phyloP scores from a whole-genome alignment of 2,113 vertebrate genomes.

The Melospiza melodia region DNA sequence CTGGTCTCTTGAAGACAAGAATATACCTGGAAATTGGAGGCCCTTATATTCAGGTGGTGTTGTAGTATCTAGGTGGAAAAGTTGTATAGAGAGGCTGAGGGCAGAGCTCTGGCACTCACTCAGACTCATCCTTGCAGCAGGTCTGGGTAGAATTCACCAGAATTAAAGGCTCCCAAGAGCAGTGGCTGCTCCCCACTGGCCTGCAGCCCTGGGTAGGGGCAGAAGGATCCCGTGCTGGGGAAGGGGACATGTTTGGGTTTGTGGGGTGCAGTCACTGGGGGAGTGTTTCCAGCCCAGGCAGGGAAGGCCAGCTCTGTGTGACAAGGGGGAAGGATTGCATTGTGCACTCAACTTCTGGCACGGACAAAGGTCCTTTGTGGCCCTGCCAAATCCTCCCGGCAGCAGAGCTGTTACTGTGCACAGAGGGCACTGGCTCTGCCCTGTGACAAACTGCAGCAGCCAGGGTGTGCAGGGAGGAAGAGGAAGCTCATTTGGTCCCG shows the following conservation, averaged over 20 bases:
- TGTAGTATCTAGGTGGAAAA: not conserved
- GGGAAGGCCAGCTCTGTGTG: not conserved
- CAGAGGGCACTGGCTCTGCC: conserved; percentile 41
- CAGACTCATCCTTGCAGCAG: not conserved
- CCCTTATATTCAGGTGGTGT: not conserved
- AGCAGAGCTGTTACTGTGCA: not conserved
- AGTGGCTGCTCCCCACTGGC: accelerated
- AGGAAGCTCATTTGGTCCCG: not conserved
- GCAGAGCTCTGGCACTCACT: not conserved
- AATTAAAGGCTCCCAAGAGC: not conserved
- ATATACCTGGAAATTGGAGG: not conserved
- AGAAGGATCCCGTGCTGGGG: accelerated
- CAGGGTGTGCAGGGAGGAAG: not conserved
- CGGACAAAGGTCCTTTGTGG: conserved; percentile 58
- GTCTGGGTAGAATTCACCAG: not conserved
- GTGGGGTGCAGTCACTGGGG: not conserved
- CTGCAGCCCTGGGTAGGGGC: not conserved
- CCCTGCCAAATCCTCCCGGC: conserved; percentile 1
- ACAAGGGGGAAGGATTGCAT: conserved; percentile 38
- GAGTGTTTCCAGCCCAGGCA: not conserved
- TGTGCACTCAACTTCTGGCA: conserved; percentile 6
- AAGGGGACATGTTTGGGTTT: not conserved
- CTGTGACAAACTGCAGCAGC: not conserved
- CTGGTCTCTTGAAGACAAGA: not conserved
- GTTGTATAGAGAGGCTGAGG: not conserved